Evolutionary conservation across 2,797 vertebrate genomes (phyloP).

Genomic region (Peromyscus nudipes): DNA sequence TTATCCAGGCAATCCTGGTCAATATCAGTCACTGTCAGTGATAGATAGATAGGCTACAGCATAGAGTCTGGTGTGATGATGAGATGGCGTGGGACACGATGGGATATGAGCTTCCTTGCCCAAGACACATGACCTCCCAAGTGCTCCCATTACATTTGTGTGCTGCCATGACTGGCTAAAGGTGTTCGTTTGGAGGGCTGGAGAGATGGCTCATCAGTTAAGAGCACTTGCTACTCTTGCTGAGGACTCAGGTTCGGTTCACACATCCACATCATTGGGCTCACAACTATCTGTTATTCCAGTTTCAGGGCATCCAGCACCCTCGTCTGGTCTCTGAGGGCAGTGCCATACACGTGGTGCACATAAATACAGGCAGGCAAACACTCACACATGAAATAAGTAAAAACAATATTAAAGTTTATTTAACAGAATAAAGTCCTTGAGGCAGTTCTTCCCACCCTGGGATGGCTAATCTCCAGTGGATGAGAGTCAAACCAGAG

Average conservation of each 20-base stretch:
- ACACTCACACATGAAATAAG: neutral
- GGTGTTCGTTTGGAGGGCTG: neutral
- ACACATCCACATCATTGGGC: fast-evolving
- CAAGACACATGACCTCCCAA: neutral
- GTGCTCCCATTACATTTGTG: too few relatives aligned
- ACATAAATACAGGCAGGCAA: neutral
- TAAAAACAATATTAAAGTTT: too few relatives aligned
- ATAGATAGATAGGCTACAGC: too few relatives aligned
- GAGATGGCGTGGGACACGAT: neutral
- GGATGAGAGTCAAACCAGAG: neutral
- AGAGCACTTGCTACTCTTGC: neutral
- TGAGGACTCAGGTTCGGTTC: neutral
- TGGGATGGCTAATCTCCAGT: neutral
- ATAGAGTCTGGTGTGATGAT: neutral
- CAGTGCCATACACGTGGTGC: neutral
- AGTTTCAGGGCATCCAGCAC: neutral
- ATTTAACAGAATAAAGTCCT: neutral
- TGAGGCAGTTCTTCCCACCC: neutral
- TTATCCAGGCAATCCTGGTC: neutral
- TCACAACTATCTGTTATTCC: neutral
- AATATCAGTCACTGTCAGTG: neutral
- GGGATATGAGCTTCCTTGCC: neutral
- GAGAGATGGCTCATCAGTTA: neutral
- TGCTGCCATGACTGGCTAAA: neutral
- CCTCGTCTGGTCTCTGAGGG: neutral